phyloP scores from a whole-genome alignment of 1,140 invertebrate genomes.

The Idris sp. region DNA sequence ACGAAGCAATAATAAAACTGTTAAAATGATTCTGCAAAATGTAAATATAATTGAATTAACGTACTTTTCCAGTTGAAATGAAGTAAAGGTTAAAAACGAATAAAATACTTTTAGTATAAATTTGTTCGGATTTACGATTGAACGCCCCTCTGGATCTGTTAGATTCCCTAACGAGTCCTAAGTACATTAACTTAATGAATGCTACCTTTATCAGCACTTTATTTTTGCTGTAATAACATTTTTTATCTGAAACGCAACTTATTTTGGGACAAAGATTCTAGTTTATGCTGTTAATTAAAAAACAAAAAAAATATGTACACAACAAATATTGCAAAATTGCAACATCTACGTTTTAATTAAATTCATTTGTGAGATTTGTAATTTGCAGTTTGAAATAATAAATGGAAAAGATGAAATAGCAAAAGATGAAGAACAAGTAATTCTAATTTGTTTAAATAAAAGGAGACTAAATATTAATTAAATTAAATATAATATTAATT shows the following conservation, averaged over 20 bases:
- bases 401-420: too few species aligned
- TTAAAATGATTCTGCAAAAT: too few species aligned
- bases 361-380: too few species aligned
- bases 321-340: too few species aligned
- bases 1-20: constrained; percentile 1
- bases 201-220: constrained; percentile 30
- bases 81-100: constrained; percentile 4
- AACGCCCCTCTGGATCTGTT: constrained; percentile 29
- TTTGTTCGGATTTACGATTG: constrained; percentile 37
- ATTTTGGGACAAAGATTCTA: neutral
- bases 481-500: too few species aligned
- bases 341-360: too few species aligned
- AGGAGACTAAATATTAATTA: too few species aligned
- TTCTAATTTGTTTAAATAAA: too few species aligned
- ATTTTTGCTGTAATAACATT: constrained; percentile 28
- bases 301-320: neutral
- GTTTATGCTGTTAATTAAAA: constrained; percentile 12
- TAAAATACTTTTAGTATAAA: constrained; percentile 15
- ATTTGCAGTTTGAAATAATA: too few species aligned
- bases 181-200: constrained; percentile 37
- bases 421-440: too few species aligned
- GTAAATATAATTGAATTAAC: too few species aligned
- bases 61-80: too few species aligned
- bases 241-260: constrained; percentile 6
- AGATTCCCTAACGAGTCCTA: constrained; percentile 23